Base-by-base conservation (phyloP, 1,140 invertebrate genomes). In the Macrosteles quadrilineatus region DNA sequence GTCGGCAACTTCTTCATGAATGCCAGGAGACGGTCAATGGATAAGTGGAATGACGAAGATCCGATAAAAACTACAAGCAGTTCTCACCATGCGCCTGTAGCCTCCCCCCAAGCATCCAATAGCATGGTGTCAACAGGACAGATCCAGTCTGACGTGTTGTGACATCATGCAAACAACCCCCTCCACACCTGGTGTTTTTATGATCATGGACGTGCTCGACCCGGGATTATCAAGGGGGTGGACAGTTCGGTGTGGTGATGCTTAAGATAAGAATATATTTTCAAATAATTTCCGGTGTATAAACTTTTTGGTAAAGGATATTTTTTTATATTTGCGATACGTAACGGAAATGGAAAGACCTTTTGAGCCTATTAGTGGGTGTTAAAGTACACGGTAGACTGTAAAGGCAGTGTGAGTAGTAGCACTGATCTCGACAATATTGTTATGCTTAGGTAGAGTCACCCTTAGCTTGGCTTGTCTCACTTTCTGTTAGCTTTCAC, bases 1-100 rank as follows among this genome's bases (percentile, higher is more conserved):
- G 98, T 99, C 19, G 97, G 97, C 30, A 99, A 99, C 82, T 99
- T 99, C 87, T 99, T 99, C 85, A 99, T 99, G 98, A 99, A 99
- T 82, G 98, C 98, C 29, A 85, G 98, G 63, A 87, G 98, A 74
- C 87, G 98, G 66, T 97, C 96, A 2, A 96, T 98, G 91, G 98
- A 99, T 83, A 99, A 98, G 80, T 98, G 97, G 96, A 94, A 96
- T 79, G 96, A 98, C 80, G 97, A 98, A 75, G 87, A 89, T 73
- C 84, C 84, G 31, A 68, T 71, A 31, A 77, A 75, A 73, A 45
- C 50, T 21, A 50, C 67, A 32, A 23, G 25, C 27, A 55, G 32
- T 31, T 53, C 43, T 9, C 45, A 43, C 3, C 45, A 68, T 19
- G 43, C 32, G 45, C 29, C 29, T 30, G 43, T 53, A 23, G n/a